phyloP scores from a whole-genome alignment of 2,797 vertebrate species.

The Antrozous pallidus region DNA sequence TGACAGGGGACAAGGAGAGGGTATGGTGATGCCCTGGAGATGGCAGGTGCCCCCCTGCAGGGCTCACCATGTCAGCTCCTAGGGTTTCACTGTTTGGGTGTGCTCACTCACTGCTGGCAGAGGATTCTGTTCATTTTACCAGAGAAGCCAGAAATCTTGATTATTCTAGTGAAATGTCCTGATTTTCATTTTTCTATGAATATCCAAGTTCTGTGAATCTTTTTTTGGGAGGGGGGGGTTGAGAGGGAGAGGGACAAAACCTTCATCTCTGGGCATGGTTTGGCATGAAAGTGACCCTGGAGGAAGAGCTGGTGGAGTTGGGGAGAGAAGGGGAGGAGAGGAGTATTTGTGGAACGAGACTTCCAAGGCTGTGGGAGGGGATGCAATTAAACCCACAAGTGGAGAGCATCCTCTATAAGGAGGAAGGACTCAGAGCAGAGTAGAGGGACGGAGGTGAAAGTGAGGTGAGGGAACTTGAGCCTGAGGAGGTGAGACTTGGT shows the following conservation, averaged over 20 bases:
- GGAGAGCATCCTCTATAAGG: background rate
- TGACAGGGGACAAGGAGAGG: background rate
- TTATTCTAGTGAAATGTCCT: background rate
- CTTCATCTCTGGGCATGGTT: background rate
- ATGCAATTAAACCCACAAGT: background rate
- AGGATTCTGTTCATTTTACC: background rate
- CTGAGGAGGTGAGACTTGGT: background rate
- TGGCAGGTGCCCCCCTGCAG: background rate
- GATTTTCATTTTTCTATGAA: constrained; percentile 16
- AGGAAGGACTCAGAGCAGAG: background rate
- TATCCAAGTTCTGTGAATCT: background rate
- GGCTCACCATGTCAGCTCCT: background rate
- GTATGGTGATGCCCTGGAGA: background rate
- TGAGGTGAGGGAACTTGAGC: background rate
- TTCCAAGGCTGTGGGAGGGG: background rate
- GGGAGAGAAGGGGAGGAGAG: background rate
- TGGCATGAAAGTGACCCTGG: background rate
- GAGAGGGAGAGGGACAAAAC: background rate
- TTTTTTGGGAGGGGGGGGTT: background rate
- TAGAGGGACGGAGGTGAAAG: background rate
- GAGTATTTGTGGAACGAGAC: background rate
- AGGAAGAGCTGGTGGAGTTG: background rate
- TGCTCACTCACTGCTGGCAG: background rate
- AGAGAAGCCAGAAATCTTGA: background rate
- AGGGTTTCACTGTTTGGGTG: background rate